These are phyloP conservation scores for Himalopsyche phryganea DNA, from an alignment of 1,140 invertebrate species.

Conservation along the genomic window DNA sequence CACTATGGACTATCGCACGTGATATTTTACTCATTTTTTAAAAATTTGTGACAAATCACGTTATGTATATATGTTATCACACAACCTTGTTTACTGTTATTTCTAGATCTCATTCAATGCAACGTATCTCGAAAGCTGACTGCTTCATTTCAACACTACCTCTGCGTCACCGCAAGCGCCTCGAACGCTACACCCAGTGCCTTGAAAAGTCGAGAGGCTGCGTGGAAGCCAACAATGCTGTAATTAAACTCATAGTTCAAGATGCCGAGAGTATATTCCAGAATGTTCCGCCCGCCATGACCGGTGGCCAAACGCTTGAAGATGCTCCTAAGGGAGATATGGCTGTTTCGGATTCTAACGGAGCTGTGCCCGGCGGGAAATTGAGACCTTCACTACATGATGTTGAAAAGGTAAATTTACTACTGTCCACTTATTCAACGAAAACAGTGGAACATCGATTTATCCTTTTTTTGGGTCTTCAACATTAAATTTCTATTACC, in stretches of 20 bases:
- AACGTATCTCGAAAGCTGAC: conserved; percentile 69
- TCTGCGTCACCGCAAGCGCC: conserved; percentile 67
- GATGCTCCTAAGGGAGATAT: neutral
- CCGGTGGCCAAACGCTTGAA: neutral
- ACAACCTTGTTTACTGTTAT: no score
- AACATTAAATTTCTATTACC: neutral
- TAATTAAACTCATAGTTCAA: conserved; percentile 79
- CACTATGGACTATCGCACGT: no score
- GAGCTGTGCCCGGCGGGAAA: neutral
- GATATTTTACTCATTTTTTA: no score
- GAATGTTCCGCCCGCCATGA: conserved; percentile 49
- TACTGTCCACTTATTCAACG: neutral
- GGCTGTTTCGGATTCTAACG: neutral
- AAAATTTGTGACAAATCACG: no score
- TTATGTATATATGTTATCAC: no score
- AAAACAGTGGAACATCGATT: neutral
- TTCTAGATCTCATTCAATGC: conserved; percentile 57
- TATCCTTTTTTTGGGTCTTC: neutral
- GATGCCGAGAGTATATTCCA: conserved; percentile 83
- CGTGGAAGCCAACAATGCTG: conserved; percentile 79
- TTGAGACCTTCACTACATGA: conserved; percentile 7
- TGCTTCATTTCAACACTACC: conserved; percentile 73
- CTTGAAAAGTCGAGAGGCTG: conserved; percentile 71
- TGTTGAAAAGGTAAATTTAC: conserved; percentile 8
- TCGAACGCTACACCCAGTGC: conserved; percentile 74